These are phyloP conservation scores for Lasioglossum pauxillum DNA, from an alignment of 2,888 invertebrate genomes.

Conservation along the genomic window DNA sequence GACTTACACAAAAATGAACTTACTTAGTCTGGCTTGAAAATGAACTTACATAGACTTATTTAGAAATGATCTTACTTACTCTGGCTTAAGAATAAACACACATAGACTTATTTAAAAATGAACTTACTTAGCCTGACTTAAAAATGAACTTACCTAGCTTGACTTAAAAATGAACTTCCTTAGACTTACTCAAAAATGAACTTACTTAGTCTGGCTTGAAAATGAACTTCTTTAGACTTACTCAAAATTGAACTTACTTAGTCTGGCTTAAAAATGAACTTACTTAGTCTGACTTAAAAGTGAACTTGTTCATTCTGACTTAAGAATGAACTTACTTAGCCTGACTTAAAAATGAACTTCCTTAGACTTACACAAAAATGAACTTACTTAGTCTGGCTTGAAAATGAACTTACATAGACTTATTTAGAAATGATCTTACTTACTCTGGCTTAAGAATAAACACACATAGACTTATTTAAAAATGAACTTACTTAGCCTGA, in stretches of 20 bases:
- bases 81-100: too few species aligned
- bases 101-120: too few species aligned
- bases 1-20: background rate
- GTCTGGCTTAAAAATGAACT: background rate
- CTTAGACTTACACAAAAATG: background rate
- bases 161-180: background rate
- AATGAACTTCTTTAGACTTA: background rate
- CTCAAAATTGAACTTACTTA: background rate
- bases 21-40: background rate
- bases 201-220: background rate
- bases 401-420: too few species aligned
- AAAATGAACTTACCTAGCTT: background rate
- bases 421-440: too few species aligned
- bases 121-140: too few species aligned
- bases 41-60: too few species aligned
- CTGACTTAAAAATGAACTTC: background rate
- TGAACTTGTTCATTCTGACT: background rate
- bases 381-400: background rate
- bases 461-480: too few species aligned
- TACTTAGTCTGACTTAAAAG: too few species aligned
- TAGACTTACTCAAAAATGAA: background rate
- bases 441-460: too few species aligned
- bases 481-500: too few species aligned
- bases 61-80: too few species aligned
- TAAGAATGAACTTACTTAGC: background rate